phyloP scores from a whole-genome alignment of 1,140 invertebrate species.

The Meloidogyne hapla region DNA sequence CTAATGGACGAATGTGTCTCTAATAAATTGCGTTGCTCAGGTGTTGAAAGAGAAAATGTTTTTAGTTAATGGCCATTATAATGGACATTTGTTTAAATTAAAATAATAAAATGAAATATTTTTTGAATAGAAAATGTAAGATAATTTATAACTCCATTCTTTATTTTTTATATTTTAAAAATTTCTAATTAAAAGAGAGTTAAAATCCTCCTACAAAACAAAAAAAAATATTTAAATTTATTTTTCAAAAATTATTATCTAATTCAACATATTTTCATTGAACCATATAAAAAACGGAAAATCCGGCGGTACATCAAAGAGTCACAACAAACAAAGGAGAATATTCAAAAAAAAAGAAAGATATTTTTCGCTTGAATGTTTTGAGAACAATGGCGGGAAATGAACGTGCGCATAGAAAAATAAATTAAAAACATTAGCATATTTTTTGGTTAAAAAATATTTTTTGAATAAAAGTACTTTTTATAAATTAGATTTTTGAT shows the following conservation, averaged over 20 bases:
- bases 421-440: neutral
- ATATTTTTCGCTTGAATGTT: constrained; percentile 1
- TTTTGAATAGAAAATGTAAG: too few relatives aligned
- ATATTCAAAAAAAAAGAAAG: neutral
- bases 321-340: neutral
- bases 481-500: neutral
- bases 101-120: too few relatives aligned
- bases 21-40: too few relatives aligned
- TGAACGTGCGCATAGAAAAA: neutral
- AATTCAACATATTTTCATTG: neutral
- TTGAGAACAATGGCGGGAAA: neutral
- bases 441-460: neutral
- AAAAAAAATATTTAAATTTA: neutral
- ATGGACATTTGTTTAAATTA: too few relatives aligned
- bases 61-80: too few relatives aligned
- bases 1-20: too few relatives aligned
- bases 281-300: neutral
- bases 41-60: too few relatives aligned
- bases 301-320: neutral
- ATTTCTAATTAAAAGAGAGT: too few relatives aligned
- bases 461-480: neutral
- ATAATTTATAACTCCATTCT: too few relatives aligned
- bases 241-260: neutral
- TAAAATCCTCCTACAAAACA: too few relatives aligned
- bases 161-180: too few relatives aligned